A percentile compares a stretch with the other conserved stretches of the same genome.
Evolutionary conservation across 2,113 vertebrate genomes (phyloP).

Genomic region (Eonycteris spelaea): DNA sequence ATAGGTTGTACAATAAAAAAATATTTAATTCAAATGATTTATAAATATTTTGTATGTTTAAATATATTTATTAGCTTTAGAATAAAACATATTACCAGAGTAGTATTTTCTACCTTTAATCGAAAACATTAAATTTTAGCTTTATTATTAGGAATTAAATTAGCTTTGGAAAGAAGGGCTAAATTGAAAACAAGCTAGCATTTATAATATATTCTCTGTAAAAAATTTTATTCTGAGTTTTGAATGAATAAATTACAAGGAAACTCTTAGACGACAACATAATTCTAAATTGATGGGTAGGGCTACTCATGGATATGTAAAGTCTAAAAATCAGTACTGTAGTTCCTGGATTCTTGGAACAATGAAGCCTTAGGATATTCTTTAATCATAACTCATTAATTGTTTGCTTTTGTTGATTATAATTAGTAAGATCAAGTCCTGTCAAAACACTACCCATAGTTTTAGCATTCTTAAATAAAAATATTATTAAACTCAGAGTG

Average conservation of each 20-base stretch:
- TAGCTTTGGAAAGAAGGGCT: not conserved
- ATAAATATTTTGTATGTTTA: conserved; percentile 1
- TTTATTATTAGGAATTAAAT: not conserved
- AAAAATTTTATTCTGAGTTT: conserved; percentile 14
- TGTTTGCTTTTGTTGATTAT: not conserved
- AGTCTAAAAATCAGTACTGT: not conserved
- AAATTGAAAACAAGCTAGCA: not conserved
- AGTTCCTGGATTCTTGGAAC: not conserved
- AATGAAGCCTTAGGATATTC: not conserved
- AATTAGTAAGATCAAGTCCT: not conserved
- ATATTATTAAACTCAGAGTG: not conserved
- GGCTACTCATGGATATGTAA: not conserved
- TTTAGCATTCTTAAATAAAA: conserved; percentile 16
- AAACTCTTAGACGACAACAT: not conserved
- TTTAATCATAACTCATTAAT: not conserved
- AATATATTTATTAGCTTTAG: conserved; percentile 44
- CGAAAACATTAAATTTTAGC: not conserved
- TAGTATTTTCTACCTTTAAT: conserved; percentile 17
- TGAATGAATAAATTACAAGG: not conserved
- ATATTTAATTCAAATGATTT: conserved; percentile 34
- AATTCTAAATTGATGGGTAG: not conserved
- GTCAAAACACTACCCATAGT: not conserved
- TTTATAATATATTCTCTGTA: not conserved
- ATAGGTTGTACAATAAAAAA: not conserved
- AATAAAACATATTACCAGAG: not conserved